Evolutionary conservation across 2,888 invertebrate species (phyloP).

Genomic region (Caenorhabditis sp.): DNA sequence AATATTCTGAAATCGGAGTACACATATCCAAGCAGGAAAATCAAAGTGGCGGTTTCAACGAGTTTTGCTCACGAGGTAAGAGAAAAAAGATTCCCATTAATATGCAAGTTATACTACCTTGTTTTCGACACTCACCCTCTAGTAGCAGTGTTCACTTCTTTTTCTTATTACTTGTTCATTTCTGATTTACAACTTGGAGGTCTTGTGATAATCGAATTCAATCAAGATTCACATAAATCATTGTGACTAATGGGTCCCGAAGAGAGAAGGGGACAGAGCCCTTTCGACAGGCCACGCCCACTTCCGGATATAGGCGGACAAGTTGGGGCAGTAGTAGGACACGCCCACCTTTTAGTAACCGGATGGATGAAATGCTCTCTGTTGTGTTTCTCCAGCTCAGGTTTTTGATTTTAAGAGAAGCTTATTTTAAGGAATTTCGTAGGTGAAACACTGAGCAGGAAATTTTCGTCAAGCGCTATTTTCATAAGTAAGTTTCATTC

Average conservation of each 20-base stretch:
- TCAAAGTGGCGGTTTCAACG: slow-evolving; percentile 42
- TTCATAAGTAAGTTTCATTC: no score
- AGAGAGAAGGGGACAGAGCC: slow-evolving; percentile 7
- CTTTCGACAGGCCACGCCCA: slow-evolving; percentile 33
- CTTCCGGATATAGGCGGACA: slow-evolving; percentile 7
- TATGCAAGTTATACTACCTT: slow-evolving; percentile 42
- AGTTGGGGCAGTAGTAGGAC: slow-evolving; percentile 25
- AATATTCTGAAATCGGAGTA: neutral
- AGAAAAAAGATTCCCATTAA: slow-evolving; percentile 31
- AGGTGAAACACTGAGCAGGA: no score
- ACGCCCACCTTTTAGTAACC: slow-evolving; percentile 40
- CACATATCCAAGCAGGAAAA: neutral
- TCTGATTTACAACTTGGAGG: neutral
- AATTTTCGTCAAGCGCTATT: no score
- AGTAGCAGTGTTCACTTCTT: slow-evolving; percentile 2
- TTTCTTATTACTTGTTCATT: neutral
- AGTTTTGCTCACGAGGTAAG: slow-evolving; percentile 31
- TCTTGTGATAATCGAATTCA: slow-evolving; percentile 39
- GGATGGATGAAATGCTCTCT: slow-evolving; percentile 17
- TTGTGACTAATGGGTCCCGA: slow-evolving; percentile 25
- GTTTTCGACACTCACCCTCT: slow-evolving; percentile 18
- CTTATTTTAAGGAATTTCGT: neutral
- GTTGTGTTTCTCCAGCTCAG: neutral
- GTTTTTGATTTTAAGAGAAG: neutral
- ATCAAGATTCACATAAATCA: slow-evolving; percentile 59